A percentile compares a stretch with the other conserved stretches of the same genome.
These are phyloP conservation scores for Syngnathus typhle DNA, from an alignment of 2,113 vertebrate species.

Conservation along the genomic window DNA sequence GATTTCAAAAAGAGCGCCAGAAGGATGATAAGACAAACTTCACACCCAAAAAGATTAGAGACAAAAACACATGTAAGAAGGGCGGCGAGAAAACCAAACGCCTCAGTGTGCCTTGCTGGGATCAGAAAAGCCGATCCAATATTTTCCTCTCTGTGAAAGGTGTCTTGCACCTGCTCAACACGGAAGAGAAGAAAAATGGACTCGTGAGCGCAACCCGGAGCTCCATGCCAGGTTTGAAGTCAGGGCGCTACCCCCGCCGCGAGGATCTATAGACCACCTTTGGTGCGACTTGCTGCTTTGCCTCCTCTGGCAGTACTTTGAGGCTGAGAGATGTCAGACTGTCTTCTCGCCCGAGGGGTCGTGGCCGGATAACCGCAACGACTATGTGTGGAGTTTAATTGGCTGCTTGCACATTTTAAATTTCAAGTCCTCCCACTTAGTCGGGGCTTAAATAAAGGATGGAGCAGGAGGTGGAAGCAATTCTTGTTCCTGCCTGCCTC, in stretches of 20 bases:
- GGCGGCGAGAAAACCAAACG: conserved; percentile 13
- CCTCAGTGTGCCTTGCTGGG: conserved; percentile 14
- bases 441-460: conserved; percentile 47
- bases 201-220: conserved; percentile 36
- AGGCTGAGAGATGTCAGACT: conserved; percentile 45
- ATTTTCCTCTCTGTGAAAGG: conserved; percentile 22
- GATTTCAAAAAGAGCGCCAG: background rate
- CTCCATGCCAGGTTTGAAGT: conserved; percentile 42
- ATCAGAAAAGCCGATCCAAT: conserved; percentile 12
- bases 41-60: conserved; percentile 4
- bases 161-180: background rate
- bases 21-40: background rate
- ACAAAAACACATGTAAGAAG: background rate
- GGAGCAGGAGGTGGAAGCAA: conserved; percentile 40
- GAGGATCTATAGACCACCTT: conserved; percentile 60
- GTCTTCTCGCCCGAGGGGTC: conserved; percentile 37
- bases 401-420: conserved; percentile 47
- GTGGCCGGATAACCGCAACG: conserved; percentile 52
- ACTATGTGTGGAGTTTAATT: conserved; percentile 56
- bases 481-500: conserved; percentile 15
- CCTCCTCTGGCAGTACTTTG: conserved; percentile 29
- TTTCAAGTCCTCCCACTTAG: conserved; percentile 49
- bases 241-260: conserved; percentile 32
- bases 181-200: conserved; percentile 12
- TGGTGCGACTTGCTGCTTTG: conserved; percentile 33